Conservation (phyloP, 2,113 vertebrate genomes). For the Myotis yumanensis region DNA sequence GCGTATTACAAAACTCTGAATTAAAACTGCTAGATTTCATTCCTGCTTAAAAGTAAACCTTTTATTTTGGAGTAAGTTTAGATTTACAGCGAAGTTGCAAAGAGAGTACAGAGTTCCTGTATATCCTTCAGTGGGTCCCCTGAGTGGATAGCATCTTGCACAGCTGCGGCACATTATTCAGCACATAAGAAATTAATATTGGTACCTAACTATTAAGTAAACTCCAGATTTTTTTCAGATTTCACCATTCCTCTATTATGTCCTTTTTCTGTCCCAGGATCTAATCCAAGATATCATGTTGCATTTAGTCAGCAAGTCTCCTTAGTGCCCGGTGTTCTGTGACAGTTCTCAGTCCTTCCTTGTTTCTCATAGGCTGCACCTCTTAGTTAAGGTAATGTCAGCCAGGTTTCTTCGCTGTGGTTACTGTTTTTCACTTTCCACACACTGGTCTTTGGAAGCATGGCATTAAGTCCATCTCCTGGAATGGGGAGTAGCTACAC, state of each 20-base stretch:
- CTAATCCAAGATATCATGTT: neutral
- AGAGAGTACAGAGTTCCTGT: neutral
- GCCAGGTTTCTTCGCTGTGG: neutral
- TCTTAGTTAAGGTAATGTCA: neutral
- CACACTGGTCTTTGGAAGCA: neutral
- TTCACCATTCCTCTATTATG: neutral
- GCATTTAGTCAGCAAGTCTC: neutral
- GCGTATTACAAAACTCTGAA: neutral
- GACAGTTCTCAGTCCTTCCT: neutral
- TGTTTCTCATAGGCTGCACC: neutral
- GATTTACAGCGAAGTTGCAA: neutral
- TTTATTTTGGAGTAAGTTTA: conserved; percentile 3
- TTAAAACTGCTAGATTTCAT: conserved; percentile 16
- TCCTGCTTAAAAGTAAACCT: neutral
- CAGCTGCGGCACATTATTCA: neutral
- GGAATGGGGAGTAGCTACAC: neutral
- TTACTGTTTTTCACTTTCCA: neutral
- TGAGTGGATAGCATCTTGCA: neutral
- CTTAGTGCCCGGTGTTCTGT: neutral
- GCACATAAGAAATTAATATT: neutral
- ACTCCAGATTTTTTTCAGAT: neutral
- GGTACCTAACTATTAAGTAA: neutral
- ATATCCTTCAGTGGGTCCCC: neutral
- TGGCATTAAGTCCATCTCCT: neutral
- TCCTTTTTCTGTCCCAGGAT: neutral